A percentile compares a stretch with the other conserved stretches of the same genome.
These are phyloP conservation scores for Drosophila fulvimacula DNA, from an alignment of 2,888 invertebrate genomes.

Conservation along the genomic window DNA sequence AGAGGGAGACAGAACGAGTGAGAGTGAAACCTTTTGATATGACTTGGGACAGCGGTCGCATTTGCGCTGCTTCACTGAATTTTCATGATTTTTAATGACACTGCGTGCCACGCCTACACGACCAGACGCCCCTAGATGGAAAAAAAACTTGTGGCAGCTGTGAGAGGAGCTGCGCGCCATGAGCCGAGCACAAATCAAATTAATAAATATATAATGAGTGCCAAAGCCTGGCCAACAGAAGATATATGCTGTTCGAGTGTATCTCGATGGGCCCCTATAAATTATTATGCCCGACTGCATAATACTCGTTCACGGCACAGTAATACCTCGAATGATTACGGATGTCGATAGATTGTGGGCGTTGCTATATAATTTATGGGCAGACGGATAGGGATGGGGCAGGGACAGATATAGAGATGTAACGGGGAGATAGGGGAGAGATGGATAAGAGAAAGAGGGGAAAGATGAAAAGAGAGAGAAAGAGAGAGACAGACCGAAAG, in stretches of 20 bases:
- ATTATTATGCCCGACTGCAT: conserved; percentile 3
- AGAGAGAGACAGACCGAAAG: too few relatives aligned
- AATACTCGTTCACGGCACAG: background rate
- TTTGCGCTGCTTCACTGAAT: conserved; percentile 68
- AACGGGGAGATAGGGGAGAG: background rate
- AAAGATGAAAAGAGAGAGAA: too few relatives aligned
- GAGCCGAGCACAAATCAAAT: conserved; percentile 60
- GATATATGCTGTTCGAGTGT: background rate
- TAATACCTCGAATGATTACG: background rate
- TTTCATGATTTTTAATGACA: conserved; percentile 75
- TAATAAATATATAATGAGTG: conserved; percentile 68
- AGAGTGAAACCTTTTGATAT: conserved; percentile 48
- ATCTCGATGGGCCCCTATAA: background rate
- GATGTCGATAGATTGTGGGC: background rate
- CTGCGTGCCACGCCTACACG: background rate
- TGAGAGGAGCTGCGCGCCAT: conserved; percentile 11
- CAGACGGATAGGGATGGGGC: background rate
- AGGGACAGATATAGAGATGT: background rate
- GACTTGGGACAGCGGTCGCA: conserved; percentile 61
- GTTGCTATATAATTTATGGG: background rate
- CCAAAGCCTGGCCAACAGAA: conserved; percentile 4
- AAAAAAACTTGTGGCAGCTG: conserved; percentile 17
- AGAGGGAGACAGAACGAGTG: background rate
- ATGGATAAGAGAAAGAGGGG: background rate
- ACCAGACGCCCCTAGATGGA: background rate